Base-by-base conservation (phyloP, 2,113 vertebrate species). In the Strigops habroptila region DNA sequence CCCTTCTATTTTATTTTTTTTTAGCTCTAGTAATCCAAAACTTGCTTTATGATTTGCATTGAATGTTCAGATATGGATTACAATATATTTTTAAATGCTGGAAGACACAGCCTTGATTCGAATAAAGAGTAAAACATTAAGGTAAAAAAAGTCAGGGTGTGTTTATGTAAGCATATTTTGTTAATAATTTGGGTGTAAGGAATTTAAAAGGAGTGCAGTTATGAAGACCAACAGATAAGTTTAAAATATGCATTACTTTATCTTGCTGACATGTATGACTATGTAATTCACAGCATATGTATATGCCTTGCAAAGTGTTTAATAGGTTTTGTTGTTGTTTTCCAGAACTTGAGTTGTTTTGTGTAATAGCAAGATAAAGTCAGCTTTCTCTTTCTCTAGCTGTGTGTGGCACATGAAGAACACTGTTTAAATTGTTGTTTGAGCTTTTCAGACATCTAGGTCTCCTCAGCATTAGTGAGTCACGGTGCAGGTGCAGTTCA, bases 401-500 rank as follows among this genome's bases (percentile, higher is more conserved):
- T 88, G 28, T 44, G 73, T 48, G 52, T 89, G 84, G 48, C 84
- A 76, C 67, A 76, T 7, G 52, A 81, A 75, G 91, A 97, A 73
- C 93, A 96, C 73, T 96, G 92, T 57, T 81, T 16, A 88, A 86
- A 91, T 93, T 96, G 91, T 95, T 91, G 31, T 69, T 92, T 10
- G 68, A 93, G 80, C 88, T 90, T 93, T 95, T 89, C 82, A 83
- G 88, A 64, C 33, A 5, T 60, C 43, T 18, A 75, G 68, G 93
- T 60, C 88, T 93, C 64, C 79, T 78, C 88, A 88, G 90, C 77
- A 76, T 57, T 11, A 69, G 90, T 96, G 93, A 97, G 93, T 81
- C 94, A 97, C 17, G 17, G 91, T 97, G 96, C 98, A 98, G 98
- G 98, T 98, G 98, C 97, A 95, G 95, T 68, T 90, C 97, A 97